Percentiles rank a stretch among this genome's conserved stretches.
These are phyloP conservation scores for Spondyliosoma cantharus DNA, from an alignment of 2,797 vertebrate genomes.

Conservation along the genomic window DNA sequence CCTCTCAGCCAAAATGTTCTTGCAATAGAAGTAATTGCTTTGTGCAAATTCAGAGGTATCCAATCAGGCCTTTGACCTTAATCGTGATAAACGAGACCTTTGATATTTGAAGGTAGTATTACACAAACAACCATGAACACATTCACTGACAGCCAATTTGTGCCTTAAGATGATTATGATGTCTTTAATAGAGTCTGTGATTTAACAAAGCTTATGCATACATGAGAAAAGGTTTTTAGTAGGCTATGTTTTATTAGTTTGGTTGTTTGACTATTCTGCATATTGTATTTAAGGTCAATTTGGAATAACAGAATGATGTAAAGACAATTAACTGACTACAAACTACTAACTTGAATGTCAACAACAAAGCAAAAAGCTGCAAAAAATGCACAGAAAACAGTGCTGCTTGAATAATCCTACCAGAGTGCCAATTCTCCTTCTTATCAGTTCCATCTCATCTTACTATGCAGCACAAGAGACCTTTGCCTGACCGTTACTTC, in stretches of 20 bases:
- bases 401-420: neutral
- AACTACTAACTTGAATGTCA: neutral
- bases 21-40: neutral
- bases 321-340: neutral
- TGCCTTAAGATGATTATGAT: constrained; percentile 8
- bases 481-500: constrained; percentile 55
- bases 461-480: constrained; percentile 19
- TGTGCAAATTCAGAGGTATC: constrained; percentile 17
- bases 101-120: constrained; percentile 65
- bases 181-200: neutral
- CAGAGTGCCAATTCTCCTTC: neutral
- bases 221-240: neutral
- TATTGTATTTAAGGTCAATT: neutral
- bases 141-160: neutral
- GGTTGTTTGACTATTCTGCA: neutral
- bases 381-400: neutral
- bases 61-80: constrained; percentile 53
- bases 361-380: neutral
- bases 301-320: neutral
- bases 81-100: constrained; percentile 68
- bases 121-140: constrained; percentile 1
- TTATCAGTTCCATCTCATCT: constrained; percentile 45
- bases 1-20: constrained; percentile 1
- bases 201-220: neutral
- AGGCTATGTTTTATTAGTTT: neutral